Percentiles rank a stretch among this genome's conserved stretches.
These are phyloP conservation scores for Gymnopithys bicolor DNA, from an alignment of 2,797 vertebrate genomes.

Conservation along the genomic window DNA sequence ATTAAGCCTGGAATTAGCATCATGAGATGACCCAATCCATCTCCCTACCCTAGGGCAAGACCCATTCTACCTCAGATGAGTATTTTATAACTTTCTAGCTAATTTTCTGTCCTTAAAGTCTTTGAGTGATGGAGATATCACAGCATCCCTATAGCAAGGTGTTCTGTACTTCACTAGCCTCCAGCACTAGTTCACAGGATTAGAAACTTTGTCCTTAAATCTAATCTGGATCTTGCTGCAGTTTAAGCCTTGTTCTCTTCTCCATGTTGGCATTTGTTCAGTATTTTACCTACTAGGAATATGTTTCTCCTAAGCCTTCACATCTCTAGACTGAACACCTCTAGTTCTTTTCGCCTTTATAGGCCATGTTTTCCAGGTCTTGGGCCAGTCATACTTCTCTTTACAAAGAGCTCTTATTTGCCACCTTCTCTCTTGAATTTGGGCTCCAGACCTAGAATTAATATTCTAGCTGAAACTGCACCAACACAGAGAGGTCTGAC, in stretches of 20 bases:
- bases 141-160: neutral
- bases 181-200: neutral
- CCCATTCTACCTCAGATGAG: neutral
- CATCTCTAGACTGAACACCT: neutral
- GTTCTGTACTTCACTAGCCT: neutral
- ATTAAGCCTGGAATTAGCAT: neutral
- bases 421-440: neutral
- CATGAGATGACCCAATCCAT: neutral
- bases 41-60: neutral
- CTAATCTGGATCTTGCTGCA: neutral
- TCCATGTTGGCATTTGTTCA: neutral
- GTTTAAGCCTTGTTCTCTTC: neutral
- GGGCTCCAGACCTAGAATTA: neutral
- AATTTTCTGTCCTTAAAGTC: neutral
- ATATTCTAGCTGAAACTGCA: neutral
- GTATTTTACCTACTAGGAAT: neutral
- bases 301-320: neutral
- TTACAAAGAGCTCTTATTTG: neutral
- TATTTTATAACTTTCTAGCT: neutral
- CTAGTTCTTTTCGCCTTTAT: neutral
- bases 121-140: neutral
- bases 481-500: neutral
- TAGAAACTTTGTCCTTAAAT: neutral
- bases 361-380: neutral
- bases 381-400: neutral